phyloP scores from a whole-genome alignment of 2,888 invertebrate species.

The Epistrophella euchroma region DNA sequence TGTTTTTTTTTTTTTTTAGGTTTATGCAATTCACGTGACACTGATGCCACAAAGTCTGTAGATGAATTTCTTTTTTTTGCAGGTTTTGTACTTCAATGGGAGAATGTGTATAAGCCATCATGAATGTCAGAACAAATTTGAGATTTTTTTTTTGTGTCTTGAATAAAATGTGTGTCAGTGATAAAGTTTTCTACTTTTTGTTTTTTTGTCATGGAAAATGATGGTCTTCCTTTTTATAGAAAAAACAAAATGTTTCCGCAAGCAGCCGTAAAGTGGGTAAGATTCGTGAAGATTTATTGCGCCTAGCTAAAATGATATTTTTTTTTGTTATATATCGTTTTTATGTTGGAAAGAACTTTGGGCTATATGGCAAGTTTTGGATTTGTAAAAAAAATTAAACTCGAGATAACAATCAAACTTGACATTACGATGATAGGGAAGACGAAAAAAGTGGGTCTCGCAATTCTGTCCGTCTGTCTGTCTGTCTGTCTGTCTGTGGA shows the following conservation, averaged over 20 bases:
- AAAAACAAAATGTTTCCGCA: slow-evolving; percentile 1
- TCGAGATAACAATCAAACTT: no score
- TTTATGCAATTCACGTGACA: slow-evolving; percentile 33
- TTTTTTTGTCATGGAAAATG: neutral
- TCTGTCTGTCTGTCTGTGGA: no score
- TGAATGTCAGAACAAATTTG: slow-evolving; percentile 25
- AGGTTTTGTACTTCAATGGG: slow-evolving; percentile 15
- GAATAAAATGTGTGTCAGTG: slow-evolving; percentile 21
- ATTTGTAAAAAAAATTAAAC: no score
- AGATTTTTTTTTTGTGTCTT: neutral
- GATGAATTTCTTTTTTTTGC: slow-evolving; percentile 34
- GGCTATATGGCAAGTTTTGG: no score
- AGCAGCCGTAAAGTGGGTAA: neutral
- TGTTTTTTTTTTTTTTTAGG: neutral
- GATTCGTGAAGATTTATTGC: neutral
- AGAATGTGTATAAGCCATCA: neutral
- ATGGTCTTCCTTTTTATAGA: neutral
- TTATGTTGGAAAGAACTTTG: neutral
- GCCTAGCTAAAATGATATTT: neutral
- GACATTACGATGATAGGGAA: no score
- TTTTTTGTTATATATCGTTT: neutral
- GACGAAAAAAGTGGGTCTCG: no score
- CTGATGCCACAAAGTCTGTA: slow-evolving; percentile 15
- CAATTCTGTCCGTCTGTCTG: no score
- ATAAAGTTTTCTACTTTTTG: slow-evolving; percentile 6